Conservation (phyloP, 2,888 invertebrate genomes). For the Atrina japonica region DNA sequence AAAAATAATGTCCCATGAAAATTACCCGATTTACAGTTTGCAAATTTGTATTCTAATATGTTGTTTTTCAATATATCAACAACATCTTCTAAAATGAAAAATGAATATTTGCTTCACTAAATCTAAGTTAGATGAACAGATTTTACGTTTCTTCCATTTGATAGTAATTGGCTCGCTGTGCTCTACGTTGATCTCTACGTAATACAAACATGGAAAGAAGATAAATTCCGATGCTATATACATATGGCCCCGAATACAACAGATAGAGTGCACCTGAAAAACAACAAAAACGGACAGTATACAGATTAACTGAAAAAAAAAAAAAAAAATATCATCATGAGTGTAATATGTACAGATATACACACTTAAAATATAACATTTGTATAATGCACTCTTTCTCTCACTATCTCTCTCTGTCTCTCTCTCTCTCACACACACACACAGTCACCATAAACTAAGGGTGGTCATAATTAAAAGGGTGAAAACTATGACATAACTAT, state of each 20-base stretch:
- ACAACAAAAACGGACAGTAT: constrained; percentile 6
- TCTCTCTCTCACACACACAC: constrained; percentile 19
- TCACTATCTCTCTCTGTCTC: background rate
- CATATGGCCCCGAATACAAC: constrained; percentile 73
- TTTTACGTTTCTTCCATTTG: constrained; percentile 29
- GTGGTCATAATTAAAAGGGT: too few relatives aligned
- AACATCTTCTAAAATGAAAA: too few relatives aligned
- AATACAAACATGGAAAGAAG: constrained; percentile 70
- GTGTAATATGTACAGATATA: too few relatives aligned
- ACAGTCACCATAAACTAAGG: too few relatives aligned
- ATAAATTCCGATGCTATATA: constrained; percentile 66
- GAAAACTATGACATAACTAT: too few relatives aligned
- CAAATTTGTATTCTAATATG: too few relatives aligned
- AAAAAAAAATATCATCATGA: too few relatives aligned
- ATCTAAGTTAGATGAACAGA: background rate
- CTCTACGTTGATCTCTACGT: constrained; percentile 58
- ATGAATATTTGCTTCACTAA: too few relatives aligned
- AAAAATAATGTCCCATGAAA: too few relatives aligned
- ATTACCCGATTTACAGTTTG: too few relatives aligned
- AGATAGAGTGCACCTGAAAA: constrained; percentile 72
- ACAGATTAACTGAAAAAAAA: background rate
- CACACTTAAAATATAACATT: constrained; percentile 1
- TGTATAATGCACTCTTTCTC: background rate
- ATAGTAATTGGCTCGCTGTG: constrained; percentile 42
- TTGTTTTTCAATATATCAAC: too few relatives aligned